These are phyloP conservation scores for Campoletis raptor DNA, from an alignment of 2,888 invertebrate species.

Conservation along the genomic window DNA sequence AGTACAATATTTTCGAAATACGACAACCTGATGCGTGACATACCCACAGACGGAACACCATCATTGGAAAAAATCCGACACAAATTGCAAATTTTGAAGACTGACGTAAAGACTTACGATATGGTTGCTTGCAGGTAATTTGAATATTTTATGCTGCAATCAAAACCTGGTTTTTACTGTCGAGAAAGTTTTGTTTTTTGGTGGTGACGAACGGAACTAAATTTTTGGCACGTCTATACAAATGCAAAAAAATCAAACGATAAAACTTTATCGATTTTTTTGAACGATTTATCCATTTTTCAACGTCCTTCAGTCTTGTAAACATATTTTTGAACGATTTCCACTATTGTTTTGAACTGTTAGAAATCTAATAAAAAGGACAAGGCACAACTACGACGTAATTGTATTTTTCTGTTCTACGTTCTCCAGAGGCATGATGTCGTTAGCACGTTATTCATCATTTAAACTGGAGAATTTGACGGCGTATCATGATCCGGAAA, in stretches of 20 bases:
- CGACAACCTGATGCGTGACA: conserved; percentile 70
- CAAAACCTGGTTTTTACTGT: too few relatives aligned
- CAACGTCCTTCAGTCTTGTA: too few relatives aligned
- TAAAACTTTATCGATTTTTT: too few relatives aligned
- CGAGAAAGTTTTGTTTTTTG: too few relatives aligned
- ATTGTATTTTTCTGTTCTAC: neutral
- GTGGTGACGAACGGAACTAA: too few relatives aligned
- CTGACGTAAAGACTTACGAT: conserved; percentile 57
- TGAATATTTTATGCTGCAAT: too few relatives aligned
- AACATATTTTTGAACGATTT: neutral
- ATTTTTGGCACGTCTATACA: too few relatives aligned
- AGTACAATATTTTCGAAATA: conserved; percentile 75
- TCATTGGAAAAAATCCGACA: conserved; percentile 49
- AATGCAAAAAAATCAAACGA: too few relatives aligned
- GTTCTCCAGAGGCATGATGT: conserved; percentile 47
- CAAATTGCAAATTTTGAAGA: conserved; percentile 44
- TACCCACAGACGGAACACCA: conserved; percentile 62
- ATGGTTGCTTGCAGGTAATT: conserved; percentile 67
- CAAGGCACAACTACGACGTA: neutral
- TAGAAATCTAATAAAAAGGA: neutral
- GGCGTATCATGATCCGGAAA: conserved; percentile 71
- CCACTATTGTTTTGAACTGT: neutral
- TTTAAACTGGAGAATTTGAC: conserved; percentile 66
- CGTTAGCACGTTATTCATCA: conserved; percentile 67
- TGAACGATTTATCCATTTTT: too few relatives aligned